Evolutionary conservation across 2,113 vertebrate genomes (phyloP).

Genomic region (Carassius carassius): DNA sequence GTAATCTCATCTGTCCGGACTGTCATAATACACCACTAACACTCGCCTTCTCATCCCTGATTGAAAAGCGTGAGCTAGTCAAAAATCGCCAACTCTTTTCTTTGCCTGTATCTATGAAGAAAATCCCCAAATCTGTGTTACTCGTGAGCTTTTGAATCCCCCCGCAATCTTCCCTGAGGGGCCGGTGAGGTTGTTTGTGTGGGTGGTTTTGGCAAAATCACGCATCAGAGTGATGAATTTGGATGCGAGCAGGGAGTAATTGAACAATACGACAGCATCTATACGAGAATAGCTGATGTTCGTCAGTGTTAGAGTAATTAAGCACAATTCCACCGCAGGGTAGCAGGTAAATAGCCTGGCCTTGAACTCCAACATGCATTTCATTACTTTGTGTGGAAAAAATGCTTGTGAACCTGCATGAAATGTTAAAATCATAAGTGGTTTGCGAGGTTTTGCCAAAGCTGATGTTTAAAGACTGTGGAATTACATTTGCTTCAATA

Average conservation of each 20-base stretch:
- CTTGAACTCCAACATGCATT: conserved; percentile 7
- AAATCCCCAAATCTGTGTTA: conserved; percentile 58
- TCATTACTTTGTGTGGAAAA: conserved; percentile 2
- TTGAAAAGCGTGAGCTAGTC: not conserved
- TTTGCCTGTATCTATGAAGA: conserved; percentile 58
- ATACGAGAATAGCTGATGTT: conserved; percentile 21
- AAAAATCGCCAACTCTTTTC: not conserved
- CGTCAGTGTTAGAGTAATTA: conserved; percentile 34
- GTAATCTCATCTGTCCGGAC: not conserved
- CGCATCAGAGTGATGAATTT: not conserved
- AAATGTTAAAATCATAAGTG: not conserved
- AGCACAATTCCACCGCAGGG: not conserved
- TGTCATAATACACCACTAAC: conserved; percentile 10
- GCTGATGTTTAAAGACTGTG: not conserved
- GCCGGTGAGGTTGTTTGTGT: conserved; percentile 48
- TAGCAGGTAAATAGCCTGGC: conserved; percentile 27
- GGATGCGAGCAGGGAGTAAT: not conserved
- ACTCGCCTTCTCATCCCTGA: not conserved
- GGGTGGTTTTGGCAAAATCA: conserved; percentile 34
- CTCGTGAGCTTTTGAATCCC: conserved; percentile 55
- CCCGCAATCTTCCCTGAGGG: conserved; percentile 40
- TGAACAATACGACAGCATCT: not conserved
- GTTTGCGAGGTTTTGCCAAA: not conserved
- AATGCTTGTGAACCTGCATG: conserved; percentile 1
- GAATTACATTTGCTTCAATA: too few species aligned